These are phyloP conservation scores for Panagrolaimus sp. DNA, from an alignment of 1,140 invertebrate genomes.

Conservation along the genomic window DNA sequence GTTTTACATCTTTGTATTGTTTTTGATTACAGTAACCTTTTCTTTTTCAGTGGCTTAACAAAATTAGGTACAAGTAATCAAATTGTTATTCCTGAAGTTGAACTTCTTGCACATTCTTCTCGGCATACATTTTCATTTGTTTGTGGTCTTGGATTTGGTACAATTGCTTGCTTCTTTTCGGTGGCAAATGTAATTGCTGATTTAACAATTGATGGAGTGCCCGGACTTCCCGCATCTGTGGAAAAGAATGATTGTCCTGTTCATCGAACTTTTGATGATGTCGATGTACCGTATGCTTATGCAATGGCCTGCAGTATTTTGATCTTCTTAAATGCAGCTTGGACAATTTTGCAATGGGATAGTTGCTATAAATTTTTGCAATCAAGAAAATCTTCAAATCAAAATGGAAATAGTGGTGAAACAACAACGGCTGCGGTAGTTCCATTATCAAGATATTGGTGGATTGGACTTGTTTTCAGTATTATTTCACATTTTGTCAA, in stretches of 20 bases:
- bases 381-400: background rate
- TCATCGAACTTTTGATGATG: background rate
- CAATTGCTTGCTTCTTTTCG: slow-evolving; percentile 1
- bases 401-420: too few species aligned
- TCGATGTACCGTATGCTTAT: slow-evolving; percentile 17
- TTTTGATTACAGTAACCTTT: background rate
- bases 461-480: slow-evolving; percentile 3
- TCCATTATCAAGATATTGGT: slow-evolving; percentile 1
- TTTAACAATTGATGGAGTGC: background rate
- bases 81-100: background rate
- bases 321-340: slow-evolving; percentile 3
- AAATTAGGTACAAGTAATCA: slow-evolving; percentile 10
- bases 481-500: slow-evolving; percentile 13
- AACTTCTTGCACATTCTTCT: background rate
- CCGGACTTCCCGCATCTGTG: background rate
- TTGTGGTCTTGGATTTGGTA: slow-evolving; percentile 12
- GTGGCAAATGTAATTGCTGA: slow-evolving; percentile 11
- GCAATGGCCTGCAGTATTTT: background rate
- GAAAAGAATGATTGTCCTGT: background rate
- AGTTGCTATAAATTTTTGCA: background rate
- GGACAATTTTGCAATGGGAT: slow-evolving; percentile 11
- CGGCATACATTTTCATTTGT: slow-evolving; percentile 2
- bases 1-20: background rate
- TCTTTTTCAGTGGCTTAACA: background rate
- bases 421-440: background rate